Conservation (phyloP, 2,113 vertebrate genomes). For the Xenopus borealis region DNA sequence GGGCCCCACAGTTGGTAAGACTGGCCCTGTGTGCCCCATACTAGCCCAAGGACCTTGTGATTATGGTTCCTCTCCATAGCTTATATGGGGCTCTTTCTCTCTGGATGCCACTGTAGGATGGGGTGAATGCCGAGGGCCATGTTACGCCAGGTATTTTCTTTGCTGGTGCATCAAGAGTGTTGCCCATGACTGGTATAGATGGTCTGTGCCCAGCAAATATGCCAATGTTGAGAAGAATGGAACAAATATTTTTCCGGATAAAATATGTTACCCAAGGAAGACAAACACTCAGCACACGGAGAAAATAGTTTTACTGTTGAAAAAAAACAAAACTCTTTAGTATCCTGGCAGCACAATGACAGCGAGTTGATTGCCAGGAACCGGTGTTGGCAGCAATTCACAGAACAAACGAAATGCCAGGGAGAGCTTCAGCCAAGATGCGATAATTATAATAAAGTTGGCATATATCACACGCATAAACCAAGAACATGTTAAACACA, state of each 20-base stretch:
- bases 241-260: conserved; percentile 10
- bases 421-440: conserved; percentile 24
- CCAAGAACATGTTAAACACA: background rate
- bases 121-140: no score
- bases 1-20: no score
- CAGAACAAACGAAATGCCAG: conserved; percentile 14
- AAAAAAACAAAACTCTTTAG: conserved; percentile 3
- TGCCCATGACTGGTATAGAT: no score
- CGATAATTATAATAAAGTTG: conserved; percentile 29
- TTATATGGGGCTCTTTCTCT: no score
- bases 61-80: no score
- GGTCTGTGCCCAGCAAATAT: no score
- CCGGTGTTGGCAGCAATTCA: conserved; percentile 26
- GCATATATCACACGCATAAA: conserved; percentile 9
- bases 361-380: conserved; percentile 31
- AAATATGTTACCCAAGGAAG: conserved; percentile 9
- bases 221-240: background rate
- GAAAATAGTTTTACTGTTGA: background rate
- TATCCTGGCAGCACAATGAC: conserved; percentile 13
- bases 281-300: conserved; percentile 2
- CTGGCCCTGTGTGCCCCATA: no score
- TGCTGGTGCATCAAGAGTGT: no score
- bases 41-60: no score
- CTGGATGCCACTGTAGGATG: no score
- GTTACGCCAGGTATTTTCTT: no score